Base-by-base conservation (phyloP, 2,797 vertebrate species). In the Masticophis lateralis region DNA sequence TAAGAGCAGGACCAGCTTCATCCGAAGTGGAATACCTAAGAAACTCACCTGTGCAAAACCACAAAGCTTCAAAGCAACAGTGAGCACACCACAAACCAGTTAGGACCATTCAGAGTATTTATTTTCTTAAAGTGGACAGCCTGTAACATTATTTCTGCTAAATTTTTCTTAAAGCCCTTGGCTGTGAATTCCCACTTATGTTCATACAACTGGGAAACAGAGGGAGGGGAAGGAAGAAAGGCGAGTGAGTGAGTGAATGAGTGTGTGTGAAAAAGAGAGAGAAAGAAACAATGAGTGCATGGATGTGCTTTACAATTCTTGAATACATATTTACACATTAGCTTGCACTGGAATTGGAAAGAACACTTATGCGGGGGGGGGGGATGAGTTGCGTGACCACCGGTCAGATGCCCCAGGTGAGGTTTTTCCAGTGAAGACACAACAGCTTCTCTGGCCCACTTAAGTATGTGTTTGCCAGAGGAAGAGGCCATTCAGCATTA, bases 41-140 rank as follows among this genome's bases (percentile, higher is more conserved):
- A 91, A 69, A 92, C 27, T 59, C 43, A 90, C 0, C 88, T 66
- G 90, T 79, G 37, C 57, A 88, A 91, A 88, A 93, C 27, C 28
- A 43, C 43, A 37, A 59, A 61, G 74, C 0, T 0, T 69, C 91
- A 96, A 13, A 95, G 53, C 93, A 51, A 90, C n/a, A 96, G 96
- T 95, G 93, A 96, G 92, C 94, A 98, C 96, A 89, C 96, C 51
- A 74, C 10, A 90, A 95, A 95, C 47, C 95, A 32, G 0, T 94
- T 94, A 18, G 55, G 69, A 97, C 95, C 90, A 90, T 97, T 97
- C 96, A 96, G 96, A 96, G 95, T 94, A 96, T 97, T 98, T 98
- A 98, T 98, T 98, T 98, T 96, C 97, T 97, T 98, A 96, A 98
- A 97, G 98, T 98, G 98, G 98, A 99, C 98, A 98, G 98, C 98